phyloP scores from a whole-genome alignment of 2,888 invertebrate genomes.

The Latheticus oryzae region DNA sequence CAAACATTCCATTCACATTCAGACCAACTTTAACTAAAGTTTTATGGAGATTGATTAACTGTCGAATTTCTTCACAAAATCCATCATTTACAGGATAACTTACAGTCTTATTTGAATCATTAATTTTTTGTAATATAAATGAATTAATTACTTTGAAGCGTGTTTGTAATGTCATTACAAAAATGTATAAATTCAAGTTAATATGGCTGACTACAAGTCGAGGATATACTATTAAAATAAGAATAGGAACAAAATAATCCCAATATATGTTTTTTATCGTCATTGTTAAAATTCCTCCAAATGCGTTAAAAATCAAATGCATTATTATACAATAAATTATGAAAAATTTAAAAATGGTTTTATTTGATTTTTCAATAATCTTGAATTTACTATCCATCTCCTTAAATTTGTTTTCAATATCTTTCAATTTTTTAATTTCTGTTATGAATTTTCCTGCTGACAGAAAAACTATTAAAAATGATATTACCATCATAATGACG shows the following conservation, averaged over 20 bases:
- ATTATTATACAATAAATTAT: no score
- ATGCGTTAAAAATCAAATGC: background rate
- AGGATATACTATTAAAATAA: background rate
- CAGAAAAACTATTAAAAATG: background rate
- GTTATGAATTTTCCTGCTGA: background rate
- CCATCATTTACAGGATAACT: background rate
- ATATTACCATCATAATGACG: background rate
- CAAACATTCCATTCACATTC: background rate
- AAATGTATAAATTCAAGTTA: background rate
- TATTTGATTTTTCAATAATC: no score
- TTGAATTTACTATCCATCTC: no score
- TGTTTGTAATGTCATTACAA: background rate
- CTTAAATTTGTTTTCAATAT: background rate
- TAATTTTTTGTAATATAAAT: background rate
- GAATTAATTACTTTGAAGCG: background rate
- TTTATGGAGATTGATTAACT: background rate
- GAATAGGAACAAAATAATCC: background rate
- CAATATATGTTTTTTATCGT: background rate
- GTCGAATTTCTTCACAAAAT: background rate
- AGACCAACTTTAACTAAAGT: background rate
- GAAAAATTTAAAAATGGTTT: no score
- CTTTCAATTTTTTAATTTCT: background rate
- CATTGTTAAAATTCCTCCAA: background rate
- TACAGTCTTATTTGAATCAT: background rate
- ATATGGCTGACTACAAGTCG: background rate